phyloP scores from a whole-genome alignment of 2,113 vertebrate genomes.

The Ginglymostoma cirratum region DNA sequence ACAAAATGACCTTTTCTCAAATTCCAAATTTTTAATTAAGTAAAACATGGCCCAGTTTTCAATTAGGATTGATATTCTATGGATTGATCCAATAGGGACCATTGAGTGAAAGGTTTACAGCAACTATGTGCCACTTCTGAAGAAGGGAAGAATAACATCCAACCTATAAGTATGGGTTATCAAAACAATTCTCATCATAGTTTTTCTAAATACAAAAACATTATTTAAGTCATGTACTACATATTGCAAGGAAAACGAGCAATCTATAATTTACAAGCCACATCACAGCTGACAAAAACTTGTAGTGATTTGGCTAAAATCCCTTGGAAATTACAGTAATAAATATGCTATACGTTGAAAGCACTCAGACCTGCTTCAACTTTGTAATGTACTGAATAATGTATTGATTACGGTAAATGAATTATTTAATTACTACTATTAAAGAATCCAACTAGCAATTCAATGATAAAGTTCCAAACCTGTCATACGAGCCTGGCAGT shows the following conservation, averaged over 20 bases:
- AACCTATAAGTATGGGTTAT: neutral
- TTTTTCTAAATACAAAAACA: neutral
- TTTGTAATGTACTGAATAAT: neutral
- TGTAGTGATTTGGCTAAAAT: neutral
- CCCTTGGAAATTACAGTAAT: neutral
- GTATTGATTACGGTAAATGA: neutral
- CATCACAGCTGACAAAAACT: neutral
- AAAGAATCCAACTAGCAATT: neutral
- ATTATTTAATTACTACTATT: neutral
- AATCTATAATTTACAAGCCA: neutral
- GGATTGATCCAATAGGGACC: neutral
- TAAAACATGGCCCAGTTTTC: neutral
- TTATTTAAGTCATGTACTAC: neutral
- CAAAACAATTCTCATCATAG: neutral
- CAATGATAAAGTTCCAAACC: neutral
- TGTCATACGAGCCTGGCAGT: neutral
- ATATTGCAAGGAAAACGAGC: neutral
- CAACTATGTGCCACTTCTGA: neutral
- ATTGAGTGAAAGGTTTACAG: neutral
- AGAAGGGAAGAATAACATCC: neutral
- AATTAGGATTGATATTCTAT: neutral
- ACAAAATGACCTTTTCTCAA: neutral
- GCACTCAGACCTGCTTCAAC: neutral
- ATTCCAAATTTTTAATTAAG: neutral
- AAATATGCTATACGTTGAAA: neutral